These are phyloP conservation scores for Nomada ruficornis DNA, from an alignment of 2,888 invertebrate species.

Conservation along the genomic window DNA sequence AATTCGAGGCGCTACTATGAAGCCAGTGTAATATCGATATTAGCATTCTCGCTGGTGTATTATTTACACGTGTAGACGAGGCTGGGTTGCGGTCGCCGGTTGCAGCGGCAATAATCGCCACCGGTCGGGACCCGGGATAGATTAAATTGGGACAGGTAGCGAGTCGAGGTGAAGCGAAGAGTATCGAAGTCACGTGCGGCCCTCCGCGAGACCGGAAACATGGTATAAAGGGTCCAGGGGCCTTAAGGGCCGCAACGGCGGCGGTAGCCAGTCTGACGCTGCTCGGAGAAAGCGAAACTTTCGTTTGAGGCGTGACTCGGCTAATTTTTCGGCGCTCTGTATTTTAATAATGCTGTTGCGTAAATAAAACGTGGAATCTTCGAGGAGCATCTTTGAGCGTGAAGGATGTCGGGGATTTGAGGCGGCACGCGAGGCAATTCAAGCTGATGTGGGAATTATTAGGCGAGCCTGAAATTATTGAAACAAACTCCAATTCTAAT, in stretches of 20 bases:
- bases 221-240: conserved; percentile 69
- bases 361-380: not conserved
- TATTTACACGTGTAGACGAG: conserved; percentile 80
- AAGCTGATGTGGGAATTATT: too few relatives aligned
- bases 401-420: too few relatives aligned
- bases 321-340: not conserved
- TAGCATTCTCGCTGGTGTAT: conserved; percentile 76
- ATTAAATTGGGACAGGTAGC: conserved; percentile 82
- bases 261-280: conserved; percentile 6
- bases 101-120: conserved; percentile 60
- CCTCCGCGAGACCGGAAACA: conserved; percentile 77
- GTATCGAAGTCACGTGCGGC: conserved; percentile 80
- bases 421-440: too few relatives aligned
- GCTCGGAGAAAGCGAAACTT: conserved; percentile 2
- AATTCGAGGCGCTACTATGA: conserved; percentile 45
- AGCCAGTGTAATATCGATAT: conserved; percentile 59
- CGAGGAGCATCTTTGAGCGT: too few relatives aligned
- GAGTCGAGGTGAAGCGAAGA: conserved; percentile 77
- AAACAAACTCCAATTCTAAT: too few relatives aligned
- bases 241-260: conserved; percentile 23
- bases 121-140: conserved; percentile 67
- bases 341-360: not conserved
- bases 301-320: not conserved
- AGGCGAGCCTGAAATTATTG: too few relatives aligned
- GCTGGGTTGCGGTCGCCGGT: conserved; percentile 72